Conservation (phyloP, 2,797 vertebrate species). For the Coranthus polyacanthus region DNA sequence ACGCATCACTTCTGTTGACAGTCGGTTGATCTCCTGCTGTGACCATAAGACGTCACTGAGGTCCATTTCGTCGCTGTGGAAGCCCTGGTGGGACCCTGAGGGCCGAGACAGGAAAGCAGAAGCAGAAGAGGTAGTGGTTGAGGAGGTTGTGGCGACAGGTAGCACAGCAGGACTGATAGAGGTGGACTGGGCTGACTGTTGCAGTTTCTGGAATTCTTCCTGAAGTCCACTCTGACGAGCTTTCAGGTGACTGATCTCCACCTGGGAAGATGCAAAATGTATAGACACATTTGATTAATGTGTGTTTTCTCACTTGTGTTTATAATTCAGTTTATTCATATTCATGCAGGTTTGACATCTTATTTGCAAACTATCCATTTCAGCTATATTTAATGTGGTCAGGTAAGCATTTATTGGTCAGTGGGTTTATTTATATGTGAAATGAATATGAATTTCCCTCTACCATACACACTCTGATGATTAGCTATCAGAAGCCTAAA, state of each 20-base stretch:
- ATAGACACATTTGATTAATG: background rate
- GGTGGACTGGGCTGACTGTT: constrained; percentile 82
- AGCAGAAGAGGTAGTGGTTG: constrained; percentile 71
- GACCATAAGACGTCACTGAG: constrained; percentile 95
- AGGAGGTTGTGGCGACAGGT: constrained; percentile 71
- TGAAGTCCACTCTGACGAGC: constrained; percentile 92
- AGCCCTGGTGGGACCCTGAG: constrained; percentile 81
- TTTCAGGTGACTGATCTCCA: constrained; percentile 97
- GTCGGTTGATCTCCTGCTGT: constrained; percentile 96
- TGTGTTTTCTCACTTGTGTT: background rate
- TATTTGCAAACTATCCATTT: no score
- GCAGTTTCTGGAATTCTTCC: constrained; percentile 92
- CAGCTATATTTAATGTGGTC: no score
- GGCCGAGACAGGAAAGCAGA: constrained; percentile 83
- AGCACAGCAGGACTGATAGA: constrained; percentile 68
- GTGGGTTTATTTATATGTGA: no score
- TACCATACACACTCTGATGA: no score
- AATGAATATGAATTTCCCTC: no score
- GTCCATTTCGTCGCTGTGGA: constrained; percentile 94
- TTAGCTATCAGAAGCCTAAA: no score
- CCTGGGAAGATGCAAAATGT: constrained; percentile 78
- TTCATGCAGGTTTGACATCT: background rate
- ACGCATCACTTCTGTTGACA: constrained; percentile 90
- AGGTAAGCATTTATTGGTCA: no score
- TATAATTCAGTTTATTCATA: background rate